Base-by-base conservation (phyloP, 2,797 vertebrate genomes). In the Pseudochaenichthys georgianus region DNA sequence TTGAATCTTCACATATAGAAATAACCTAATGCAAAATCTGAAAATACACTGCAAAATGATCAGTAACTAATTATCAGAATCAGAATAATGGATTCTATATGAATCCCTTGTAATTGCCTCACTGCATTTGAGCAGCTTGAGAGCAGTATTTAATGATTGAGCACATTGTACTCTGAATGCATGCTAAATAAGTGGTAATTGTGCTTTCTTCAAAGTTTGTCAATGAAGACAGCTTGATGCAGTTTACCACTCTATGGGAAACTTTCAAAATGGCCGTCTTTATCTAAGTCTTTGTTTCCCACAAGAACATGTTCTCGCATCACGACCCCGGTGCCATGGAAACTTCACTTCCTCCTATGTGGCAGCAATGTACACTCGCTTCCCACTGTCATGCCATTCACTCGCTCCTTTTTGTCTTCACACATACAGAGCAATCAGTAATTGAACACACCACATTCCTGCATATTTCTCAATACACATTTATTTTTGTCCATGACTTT, bases 401-500 rank as follows among this genome's bases (percentile, higher is more conserved):
- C 43, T 34, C 16, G 10, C 57, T 64, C 7, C 13, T 43, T 43
- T 79, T 84, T 78, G 57, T 80, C 59, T 61, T 16, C 47, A 54
- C 73, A 63, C 71, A 73, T 13, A 47, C 34, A 31, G 51, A 77
- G 50, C 38, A 71, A 81, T 67, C 5, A 88, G 31, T 12, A 53
- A 88, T 60, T 31, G 19, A 77, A 82, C 64, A 83, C 64, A 73
- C 62, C 43, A 71, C 55, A 80, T 77, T 55, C 60, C 58, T 50
- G 61, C 19, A 66, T 23, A 31, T 63, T 19, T 66, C 84, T 89
- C 64, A 87, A 81, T 86, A 85, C 88, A 90, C 81, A 83, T 95
- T 94, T 94, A 94, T 94, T 95, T 69, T 86, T 9, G 64, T 75
- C 79, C 64, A 70, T 75, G 70, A 86, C 68, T 87, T 92, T 86